Conservation (phyloP, 2,797 vertebrate species). For the Gymnodraco acuticeps region DNA sequence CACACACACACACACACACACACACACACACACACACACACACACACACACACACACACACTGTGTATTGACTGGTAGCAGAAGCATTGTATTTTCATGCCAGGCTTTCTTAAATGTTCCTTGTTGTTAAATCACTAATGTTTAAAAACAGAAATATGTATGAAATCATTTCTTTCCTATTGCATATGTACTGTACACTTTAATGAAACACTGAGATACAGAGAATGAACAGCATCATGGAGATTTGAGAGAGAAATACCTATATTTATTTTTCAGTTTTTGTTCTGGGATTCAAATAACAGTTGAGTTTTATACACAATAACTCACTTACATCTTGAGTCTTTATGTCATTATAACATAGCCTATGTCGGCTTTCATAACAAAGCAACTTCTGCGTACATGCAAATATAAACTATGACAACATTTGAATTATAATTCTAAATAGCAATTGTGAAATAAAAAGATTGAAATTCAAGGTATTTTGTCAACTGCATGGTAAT, state of each 20-base stretch:
- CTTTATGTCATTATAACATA: neutral
- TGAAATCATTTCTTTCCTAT: neutral
- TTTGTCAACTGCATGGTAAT: too few species aligned
- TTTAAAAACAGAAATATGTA: neutral
- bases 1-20: conserved; percentile 10
- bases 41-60: conserved; percentile 12
- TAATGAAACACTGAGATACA: neutral
- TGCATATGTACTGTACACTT: neutral
- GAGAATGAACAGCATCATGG: neutral
- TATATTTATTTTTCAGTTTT: neutral
- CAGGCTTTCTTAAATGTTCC: conserved; percentile 10
- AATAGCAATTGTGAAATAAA: too few species aligned
- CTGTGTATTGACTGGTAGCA: conserved; percentile 39
- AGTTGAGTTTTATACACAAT: neutral
- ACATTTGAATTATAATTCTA: too few species aligned
- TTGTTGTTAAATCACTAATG: neutral
- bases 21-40: conserved; percentile 21
- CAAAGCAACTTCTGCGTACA: neutral
- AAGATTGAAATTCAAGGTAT: too few species aligned
- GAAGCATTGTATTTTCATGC: conserved; percentile 16
- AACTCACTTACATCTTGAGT: neutral
- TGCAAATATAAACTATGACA: too few species aligned
- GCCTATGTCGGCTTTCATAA: neutral
- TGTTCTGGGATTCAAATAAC: neutral
- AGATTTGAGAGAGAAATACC: neutral